Conservation (phyloP, 2,888 invertebrate species). For the Drosophila lutescens region DNA sequence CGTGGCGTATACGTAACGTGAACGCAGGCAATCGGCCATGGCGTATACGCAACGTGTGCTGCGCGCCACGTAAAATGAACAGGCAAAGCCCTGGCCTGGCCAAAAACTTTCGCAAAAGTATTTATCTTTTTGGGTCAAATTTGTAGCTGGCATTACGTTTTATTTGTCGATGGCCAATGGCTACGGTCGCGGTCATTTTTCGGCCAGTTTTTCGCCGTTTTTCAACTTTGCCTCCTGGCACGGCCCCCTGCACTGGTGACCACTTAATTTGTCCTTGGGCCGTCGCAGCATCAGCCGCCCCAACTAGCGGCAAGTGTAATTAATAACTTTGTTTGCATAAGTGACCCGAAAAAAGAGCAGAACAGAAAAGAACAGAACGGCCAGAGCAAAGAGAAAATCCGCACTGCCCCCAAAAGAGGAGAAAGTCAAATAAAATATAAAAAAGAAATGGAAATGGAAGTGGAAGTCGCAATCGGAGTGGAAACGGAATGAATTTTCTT, state of each 20-base stretch:
- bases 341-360: constrained; percentile 47
- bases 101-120: constrained; percentile 53
- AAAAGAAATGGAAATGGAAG: constrained; percentile 11
- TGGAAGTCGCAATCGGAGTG: neutral
- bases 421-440: constrained; percentile 25
- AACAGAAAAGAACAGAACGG: constrained; percentile 6
- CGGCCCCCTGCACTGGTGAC: constrained; percentile 54
- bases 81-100: constrained; percentile 32
- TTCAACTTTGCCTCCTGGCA: constrained; percentile 26
- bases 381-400: constrained; percentile 19
- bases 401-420: constrained; percentile 9
- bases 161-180: constrained; percentile 51
- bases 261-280: constrained; percentile 61
- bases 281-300: constrained; percentile 37
- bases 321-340: constrained; percentile 62
- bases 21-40: constrained; percentile 43
- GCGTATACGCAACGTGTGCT: constrained; percentile 56
- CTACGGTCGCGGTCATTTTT: constrained; percentile 50
- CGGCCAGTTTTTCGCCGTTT: constrained; percentile 32
- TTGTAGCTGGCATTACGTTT: constrained; percentile 48
- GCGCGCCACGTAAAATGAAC: constrained; percentile 25
- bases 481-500: constrained; percentile 32
- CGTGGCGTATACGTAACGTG: constrained; percentile 51
- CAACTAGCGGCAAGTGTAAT: constrained; percentile 57
- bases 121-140: constrained; percentile 74